Evolutionary conservation across 2,888 invertebrate species (phyloP).

Genomic region (Calameuta filiformis): DNA sequence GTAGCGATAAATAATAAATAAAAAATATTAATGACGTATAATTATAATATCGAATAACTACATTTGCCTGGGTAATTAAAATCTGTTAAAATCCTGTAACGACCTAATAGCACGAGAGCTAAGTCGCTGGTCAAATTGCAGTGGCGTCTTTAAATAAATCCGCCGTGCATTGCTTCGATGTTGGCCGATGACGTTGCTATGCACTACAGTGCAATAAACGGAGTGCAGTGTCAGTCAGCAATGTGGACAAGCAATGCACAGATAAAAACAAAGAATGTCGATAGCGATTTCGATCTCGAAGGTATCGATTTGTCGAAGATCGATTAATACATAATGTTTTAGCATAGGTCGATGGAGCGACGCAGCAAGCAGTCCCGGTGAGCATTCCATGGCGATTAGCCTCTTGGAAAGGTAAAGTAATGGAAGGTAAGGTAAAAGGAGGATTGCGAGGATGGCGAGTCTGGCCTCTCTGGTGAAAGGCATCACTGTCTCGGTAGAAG

Average conservation of each 20-base stretch:
- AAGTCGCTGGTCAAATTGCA: not conserved
- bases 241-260: not conserved
- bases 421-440: not conserved
- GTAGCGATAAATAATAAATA: not conserved
- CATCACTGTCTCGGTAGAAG: not conserved
- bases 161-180: not conserved
- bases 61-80: not conserved
- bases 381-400: not conserved
- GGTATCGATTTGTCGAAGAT: not conserved
- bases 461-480: constrained; percentile 21
- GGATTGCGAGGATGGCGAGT: not conserved
- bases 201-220: not conserved
- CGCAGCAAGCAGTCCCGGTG: not conserved
- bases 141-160: not conserved
- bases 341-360: not conserved
- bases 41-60: not conserved
- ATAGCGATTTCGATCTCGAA: not conserved
- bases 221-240: not conserved
- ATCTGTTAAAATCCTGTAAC: not conserved
- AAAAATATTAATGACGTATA: not conserved
- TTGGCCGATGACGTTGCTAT: not conserved
- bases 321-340: not conserved
- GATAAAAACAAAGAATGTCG: not conserved
- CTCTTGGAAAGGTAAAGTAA: not conserved
- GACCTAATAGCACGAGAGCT: not conserved